phyloP scores from a whole-genome alignment of 30 jellyfish, hydroid and myxozoan genomes.

The Chrysaora quinquecirrha region DNA sequence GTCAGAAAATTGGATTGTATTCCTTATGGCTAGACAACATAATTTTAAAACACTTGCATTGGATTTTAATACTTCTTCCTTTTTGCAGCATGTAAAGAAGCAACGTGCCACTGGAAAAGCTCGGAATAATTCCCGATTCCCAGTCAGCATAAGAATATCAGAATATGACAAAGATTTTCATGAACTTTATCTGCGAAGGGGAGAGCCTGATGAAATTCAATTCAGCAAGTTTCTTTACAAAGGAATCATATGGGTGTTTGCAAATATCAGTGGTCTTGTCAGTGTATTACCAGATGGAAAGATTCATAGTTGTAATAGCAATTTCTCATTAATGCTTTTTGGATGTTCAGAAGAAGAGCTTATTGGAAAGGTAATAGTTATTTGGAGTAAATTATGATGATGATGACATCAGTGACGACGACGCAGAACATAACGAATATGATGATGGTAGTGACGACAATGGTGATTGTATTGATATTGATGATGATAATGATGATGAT shows the following conservation, averaged over 20 bases:
- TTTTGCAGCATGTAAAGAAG: slow-evolving; percentile 60
- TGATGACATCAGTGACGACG: too few species aligned
- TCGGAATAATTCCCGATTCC: slow-evolving; percentile 82
- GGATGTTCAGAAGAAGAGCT: slow-evolving; percentile 82
- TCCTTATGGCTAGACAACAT: too few species aligned
- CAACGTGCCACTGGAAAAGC: slow-evolving; percentile 91
- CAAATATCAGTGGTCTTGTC: slow-evolving; percentile 91
- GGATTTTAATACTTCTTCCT: neutral
- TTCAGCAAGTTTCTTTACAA: slow-evolving; percentile 77
- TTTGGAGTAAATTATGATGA: too few species aligned
- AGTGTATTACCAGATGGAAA: slow-evolving; percentile 72
- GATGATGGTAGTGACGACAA: too few species aligned
- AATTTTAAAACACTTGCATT: too few species aligned
- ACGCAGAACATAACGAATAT: too few species aligned
- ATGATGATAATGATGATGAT: too few species aligned
- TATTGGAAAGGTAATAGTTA: slow-evolving; percentile 78
- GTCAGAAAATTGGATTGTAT: too few species aligned
- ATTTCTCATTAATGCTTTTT: slow-evolving; percentile 71
- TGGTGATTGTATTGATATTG: too few species aligned
- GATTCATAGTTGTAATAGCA: slow-evolving; percentile 83
- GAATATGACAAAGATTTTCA: slow-evolving; percentile 87
- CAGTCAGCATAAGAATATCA: slow-evolving; percentile 75
- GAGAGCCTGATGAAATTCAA: slow-evolving; percentile 61
- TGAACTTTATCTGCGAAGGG: slow-evolving; percentile 71
- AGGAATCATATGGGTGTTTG: slow-evolving; percentile 88